Conservation (phyloP, 2,797 vertebrate genomes). For the Halcyon badia region DNA sequence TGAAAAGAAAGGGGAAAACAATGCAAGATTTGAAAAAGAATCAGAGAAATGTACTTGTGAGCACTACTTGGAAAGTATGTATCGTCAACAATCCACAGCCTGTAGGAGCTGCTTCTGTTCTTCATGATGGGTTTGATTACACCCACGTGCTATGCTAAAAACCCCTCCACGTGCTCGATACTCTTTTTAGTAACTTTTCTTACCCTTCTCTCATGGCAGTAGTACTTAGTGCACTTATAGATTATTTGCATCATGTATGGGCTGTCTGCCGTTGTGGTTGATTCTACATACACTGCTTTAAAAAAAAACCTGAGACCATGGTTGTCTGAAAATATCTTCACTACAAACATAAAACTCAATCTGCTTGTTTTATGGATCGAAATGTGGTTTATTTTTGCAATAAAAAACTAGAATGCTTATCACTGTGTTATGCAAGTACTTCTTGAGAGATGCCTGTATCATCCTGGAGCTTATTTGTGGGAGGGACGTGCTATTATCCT, state of each 20-base stretch:
- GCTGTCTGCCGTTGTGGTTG: not conserved
- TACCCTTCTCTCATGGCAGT: not conserved
- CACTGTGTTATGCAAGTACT: not conserved
- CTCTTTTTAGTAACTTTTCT: not conserved
- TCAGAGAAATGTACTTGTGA: not conserved
- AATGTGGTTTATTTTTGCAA: not conserved
- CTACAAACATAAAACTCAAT: not conserved
- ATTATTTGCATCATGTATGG: accelerated
- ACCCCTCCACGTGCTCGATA: not conserved
- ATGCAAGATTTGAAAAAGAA: not conserved
- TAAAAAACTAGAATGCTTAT: not conserved
- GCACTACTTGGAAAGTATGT: accelerated
- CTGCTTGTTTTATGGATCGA: not conserved
- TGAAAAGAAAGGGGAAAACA: not conserved
- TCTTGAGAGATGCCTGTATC: not conserved
- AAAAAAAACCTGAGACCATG: not conserved
- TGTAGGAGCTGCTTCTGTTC: not conserved
- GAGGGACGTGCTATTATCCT: not conserved
- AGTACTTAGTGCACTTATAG: not conserved
- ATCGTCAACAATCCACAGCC: not conserved
- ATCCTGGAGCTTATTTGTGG: not conserved
- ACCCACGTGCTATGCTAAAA: not conserved
- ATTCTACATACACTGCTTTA: not conserved
- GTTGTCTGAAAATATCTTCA: not conserved
- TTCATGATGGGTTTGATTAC: not conserved